Evolutionary conservation across 2,888 invertebrate genomes (phyloP), one percentile per base, ranked within the genome.

Genomic region (Patella depressa): DNA sequence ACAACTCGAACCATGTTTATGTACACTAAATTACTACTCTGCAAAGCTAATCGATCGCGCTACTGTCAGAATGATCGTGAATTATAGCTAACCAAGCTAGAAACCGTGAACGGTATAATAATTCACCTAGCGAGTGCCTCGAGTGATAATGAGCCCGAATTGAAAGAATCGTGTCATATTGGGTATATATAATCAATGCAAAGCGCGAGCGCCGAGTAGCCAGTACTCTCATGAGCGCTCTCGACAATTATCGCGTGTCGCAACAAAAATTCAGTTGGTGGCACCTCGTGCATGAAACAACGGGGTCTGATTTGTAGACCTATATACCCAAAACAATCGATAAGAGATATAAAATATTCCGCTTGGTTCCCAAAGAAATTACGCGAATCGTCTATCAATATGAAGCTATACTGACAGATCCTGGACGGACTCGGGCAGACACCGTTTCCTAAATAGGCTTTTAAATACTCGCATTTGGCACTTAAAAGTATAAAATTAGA

Each of bases 221-320:
- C 65, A 65, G 65, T 24, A 24, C 65, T 24, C 65, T 19, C 14
- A 24, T 65, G 65, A 65, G 24, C 19, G 65, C 24, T 65, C 65
- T 65, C 65, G 65, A 15, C 65, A 65, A 65, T 65, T 65, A 65
- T 65, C 65, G 65, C 65, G 65, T 65, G 65, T 65, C 65, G 65
- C 65, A 65, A 65, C 65, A 65, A 65, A 65, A 24, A 65, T 45
- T 19, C 65, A 24, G 65, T 65, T 24, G 19, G 19, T 24, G 65
- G 24, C 24, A 65, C 65, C 65, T 65, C 65, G 65, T 24, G 65
- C 24, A 24, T 65, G 65, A 24, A 65, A 65, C 65, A 19, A 24
- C 65, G 11, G 65, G 65, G 65, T 24, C 65, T 65, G 65, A 65
- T 65, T 65, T 65, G 65, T 65, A 24, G 65, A 65, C 24, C 65